Conservation (phyloP, 1,140 invertebrate genomes). For the Globodera ellingtonae region DNA sequence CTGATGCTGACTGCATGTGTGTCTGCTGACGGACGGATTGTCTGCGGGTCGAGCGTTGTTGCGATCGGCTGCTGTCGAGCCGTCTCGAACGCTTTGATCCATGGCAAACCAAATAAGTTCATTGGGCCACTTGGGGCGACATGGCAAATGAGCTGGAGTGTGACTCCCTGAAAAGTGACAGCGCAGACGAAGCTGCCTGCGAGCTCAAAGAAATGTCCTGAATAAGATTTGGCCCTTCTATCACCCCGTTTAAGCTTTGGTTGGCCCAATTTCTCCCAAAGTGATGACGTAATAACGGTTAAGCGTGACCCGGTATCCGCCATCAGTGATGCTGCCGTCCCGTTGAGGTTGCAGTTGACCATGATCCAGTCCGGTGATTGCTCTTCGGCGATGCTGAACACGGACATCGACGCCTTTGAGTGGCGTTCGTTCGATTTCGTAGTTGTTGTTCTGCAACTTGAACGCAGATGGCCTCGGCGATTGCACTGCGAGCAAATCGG, state of each 20-base stretch:
- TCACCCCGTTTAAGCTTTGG: neutral
- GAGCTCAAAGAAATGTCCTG: neutral
- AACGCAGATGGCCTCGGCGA: neutral
- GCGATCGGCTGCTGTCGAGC: neutral
- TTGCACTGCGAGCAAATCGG: neutral
- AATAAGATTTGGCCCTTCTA: neutral
- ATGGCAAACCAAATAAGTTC: constrained; percentile 13
- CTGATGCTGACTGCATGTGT: neutral
- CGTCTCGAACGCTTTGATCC: constrained; percentile 5
- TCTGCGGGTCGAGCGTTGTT: neutral
- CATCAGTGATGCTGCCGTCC: neutral
- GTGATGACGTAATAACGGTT: neutral
- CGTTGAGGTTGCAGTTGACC: neutral
- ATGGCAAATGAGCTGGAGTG: neutral
- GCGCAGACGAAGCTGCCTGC: neutral
- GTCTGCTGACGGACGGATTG: neutral
- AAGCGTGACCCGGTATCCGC: neutral
- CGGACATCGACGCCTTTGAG: neutral
- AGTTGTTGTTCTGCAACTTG: neutral
- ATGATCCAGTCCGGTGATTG: neutral
- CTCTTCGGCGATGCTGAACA: neutral
- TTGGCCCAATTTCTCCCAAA: neutral
- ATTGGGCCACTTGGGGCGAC: neutral
- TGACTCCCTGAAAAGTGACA: neutral
- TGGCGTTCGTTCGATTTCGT: neutral